These are phyloP conservation scores for Drosophila cracens DNA, from an alignment of 2,888 invertebrate species.

Conservation along the genomic window DNA sequence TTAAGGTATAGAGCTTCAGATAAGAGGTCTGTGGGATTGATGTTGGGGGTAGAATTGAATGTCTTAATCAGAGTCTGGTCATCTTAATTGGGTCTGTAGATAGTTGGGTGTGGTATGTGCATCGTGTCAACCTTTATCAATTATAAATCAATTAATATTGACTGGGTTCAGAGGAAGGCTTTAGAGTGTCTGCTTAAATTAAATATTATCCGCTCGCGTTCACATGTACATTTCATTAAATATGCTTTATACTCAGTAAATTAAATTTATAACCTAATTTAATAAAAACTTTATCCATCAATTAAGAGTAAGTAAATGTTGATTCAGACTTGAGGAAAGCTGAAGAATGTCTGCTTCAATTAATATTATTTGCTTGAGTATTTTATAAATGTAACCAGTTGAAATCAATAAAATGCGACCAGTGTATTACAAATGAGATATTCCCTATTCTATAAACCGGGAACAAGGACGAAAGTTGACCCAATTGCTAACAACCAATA, in stretches of 20 bases:
- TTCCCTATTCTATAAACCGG: background rate
- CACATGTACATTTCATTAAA: too few relatives aligned
- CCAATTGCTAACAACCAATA: background rate
- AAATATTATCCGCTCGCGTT: background rate
- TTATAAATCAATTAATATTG: background rate
- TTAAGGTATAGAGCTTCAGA: too few relatives aligned
- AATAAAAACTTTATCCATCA: background rate
- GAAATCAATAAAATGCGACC: background rate
- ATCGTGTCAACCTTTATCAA: background rate
- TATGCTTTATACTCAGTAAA: too few relatives aligned
- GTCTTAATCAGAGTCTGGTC: background rate
- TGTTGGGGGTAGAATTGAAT: background rate
- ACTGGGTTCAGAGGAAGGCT: background rate
- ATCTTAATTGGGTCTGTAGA: background rate
- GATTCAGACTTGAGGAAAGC: too few relatives aligned
- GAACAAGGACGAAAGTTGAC: constrained; percentile 8
- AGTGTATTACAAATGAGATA: background rate
- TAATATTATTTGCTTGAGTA: background rate
- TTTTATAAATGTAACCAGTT: background rate
- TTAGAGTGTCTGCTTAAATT: background rate
- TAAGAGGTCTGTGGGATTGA: background rate
- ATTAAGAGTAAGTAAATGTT: too few relatives aligned
- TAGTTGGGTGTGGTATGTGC: too few relatives aligned
- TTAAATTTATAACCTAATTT: too few relatives aligned
- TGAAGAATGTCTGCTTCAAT: background rate